phyloP scores from a whole-genome alignment of 2,888 invertebrate genomes.

The Agrotis segetum region DNA sequence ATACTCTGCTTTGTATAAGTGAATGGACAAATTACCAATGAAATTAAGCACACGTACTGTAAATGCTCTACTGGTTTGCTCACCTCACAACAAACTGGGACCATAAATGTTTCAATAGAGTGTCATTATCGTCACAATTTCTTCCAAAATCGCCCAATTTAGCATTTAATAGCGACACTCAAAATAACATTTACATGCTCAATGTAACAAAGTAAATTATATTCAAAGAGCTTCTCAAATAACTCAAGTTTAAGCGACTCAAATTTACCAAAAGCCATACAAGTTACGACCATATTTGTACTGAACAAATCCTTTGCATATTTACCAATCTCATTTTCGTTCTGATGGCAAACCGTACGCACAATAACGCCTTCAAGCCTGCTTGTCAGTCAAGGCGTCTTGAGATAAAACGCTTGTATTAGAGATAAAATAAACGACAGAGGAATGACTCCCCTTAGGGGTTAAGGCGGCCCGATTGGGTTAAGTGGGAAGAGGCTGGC shows the following conservation, averaged over 20 bases:
- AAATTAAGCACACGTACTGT: too few species aligned
- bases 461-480: constrained; percentile 55
- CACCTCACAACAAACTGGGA: too few species aligned
- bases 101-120: neutral
- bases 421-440: constrained; percentile 81
- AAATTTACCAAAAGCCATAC: constrained; percentile 30
- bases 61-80: too few species aligned
- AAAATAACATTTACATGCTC: constrained; percentile 4
- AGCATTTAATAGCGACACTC: neutral
- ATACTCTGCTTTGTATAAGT: too few species aligned
- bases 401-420: constrained; percentile 80
- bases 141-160: neutral
- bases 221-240: constrained; percentile 3
- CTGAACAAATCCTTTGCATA: constrained; percentile 42
- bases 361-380: constrained; percentile 59
- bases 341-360: constrained; percentile 35
- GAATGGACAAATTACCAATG: too few species aligned
- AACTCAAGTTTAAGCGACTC: constrained; percentile 2
- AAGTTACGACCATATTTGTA: constrained; percentile 46
- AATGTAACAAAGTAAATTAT: constrained; percentile 42
- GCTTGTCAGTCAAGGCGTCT: constrained; percentile 74
- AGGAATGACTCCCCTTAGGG: constrained; percentile 74
- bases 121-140: neutral
- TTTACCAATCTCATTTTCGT: constrained; percentile 48
- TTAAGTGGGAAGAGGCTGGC: constrained; percentile 40